phyloP scores from a whole-genome alignment of 2,888 invertebrate genomes.

The Amphipyra berbera region DNA sequence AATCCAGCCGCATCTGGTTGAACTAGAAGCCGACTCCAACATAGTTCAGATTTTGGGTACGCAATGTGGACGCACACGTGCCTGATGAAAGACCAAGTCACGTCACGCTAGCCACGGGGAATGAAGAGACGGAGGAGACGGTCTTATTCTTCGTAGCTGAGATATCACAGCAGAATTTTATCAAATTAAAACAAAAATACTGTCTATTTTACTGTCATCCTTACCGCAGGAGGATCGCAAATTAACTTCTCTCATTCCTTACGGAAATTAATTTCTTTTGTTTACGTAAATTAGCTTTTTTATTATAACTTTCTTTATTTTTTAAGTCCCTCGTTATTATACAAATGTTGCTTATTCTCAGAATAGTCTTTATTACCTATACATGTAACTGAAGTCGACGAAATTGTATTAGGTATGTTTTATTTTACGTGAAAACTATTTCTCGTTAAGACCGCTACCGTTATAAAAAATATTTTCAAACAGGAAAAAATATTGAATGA shows the following conservation, averaged over 20 bases:
- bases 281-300: slow-evolving; percentile 42
- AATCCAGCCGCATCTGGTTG: too few relatives aligned
- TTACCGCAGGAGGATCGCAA: slow-evolving; percentile 23
- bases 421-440: too few relatives aligned
- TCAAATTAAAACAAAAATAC: slow-evolving; percentile 27
- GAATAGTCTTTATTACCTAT: slow-evolving; percentile 1
- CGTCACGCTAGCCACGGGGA: too few relatives aligned
- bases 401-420: too few relatives aligned
- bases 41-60: too few relatives aligned
- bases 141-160: neutral
- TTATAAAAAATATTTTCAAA: too few relatives aligned
- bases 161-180: neutral
- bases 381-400: neutral
- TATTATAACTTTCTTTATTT: slow-evolving; percentile 10
- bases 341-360: slow-evolving; percentile 8
- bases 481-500: too few relatives aligned
- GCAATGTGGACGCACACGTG: too few relatives aligned
- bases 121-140: too few relatives aligned
- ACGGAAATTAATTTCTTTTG: slow-evolving; percentile 52
- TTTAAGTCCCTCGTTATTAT: slow-evolving; percentile 15
- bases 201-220: slow-evolving; percentile 18
- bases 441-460: too few relatives aligned
- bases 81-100: neutral
- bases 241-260: slow-evolving; percentile 43
- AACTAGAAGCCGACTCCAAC: too few relatives aligned